phyloP scores from a whole-genome alignment of 1,140 invertebrate species.

The Melanaphis sacchari region DNA sequence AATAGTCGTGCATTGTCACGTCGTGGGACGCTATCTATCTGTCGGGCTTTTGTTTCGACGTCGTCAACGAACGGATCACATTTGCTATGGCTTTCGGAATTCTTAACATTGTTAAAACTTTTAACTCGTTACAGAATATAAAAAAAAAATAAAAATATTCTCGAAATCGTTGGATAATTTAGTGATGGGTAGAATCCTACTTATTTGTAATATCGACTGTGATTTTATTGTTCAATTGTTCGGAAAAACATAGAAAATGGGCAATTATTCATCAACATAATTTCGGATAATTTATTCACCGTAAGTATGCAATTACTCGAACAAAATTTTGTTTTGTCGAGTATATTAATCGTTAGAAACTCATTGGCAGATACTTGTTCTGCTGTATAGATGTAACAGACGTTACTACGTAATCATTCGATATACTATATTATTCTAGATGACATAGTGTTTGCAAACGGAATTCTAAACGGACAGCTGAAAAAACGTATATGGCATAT shows the following conservation, averaged over 20 bases:
- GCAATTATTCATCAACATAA: too few relatives aligned
- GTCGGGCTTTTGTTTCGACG: not conserved
- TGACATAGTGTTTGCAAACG: not conserved
- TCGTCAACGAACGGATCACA: not conserved
- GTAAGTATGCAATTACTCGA: too few relatives aligned
- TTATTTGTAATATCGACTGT: not conserved
- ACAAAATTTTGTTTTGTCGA: too few relatives aligned
- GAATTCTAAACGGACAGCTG: not conserved
- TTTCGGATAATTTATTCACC: too few relatives aligned
- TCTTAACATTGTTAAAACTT: too few relatives aligned
- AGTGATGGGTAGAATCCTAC: not conserved
- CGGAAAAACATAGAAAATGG: not conserved
- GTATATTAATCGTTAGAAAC: too few relatives aligned
- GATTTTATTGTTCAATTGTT: not conserved
- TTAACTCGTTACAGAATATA: too few relatives aligned
- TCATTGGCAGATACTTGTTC: too few relatives aligned
- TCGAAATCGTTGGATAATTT: not conserved
- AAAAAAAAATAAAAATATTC: not conserved
- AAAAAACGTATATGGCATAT: not conserved
- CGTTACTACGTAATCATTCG: not conserved
- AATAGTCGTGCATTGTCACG: not conserved
- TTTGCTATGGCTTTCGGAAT: not conserved
- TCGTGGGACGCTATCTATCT: not conserved
- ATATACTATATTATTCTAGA: not conserved
- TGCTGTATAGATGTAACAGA: too few relatives aligned